Evolutionary conservation across 2,888 invertebrate species (phyloP), one percentile per base, ranked within the genome.

Genomic region (Homarus gammarus): DNA sequence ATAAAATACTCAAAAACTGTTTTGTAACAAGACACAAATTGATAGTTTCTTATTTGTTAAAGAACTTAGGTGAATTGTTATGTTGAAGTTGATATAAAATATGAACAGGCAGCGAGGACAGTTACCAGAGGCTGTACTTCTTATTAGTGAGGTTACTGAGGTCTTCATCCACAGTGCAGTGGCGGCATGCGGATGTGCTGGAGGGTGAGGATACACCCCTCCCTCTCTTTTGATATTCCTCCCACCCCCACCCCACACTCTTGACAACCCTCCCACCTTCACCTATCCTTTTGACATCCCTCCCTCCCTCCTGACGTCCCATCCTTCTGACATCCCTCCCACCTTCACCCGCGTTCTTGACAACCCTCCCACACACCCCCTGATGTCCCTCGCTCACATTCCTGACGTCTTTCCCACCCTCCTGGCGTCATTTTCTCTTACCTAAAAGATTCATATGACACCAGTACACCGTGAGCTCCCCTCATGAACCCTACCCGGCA

Each of bases 301-400:
- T 72, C 72, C 22, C 33, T 33, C 72, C 33, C 72, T 72, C 72
- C 38, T 38, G 33, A 33, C 38, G 36, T 31, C 33, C 38, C 72
- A 31, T 33, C 38, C 33, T 27, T 22, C 38, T 18, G 22, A 22
- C 38, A 27, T 72, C 72, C 38, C 33, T 72, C 72, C 38, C 33
- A 36, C 31, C 31, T 38, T 33, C 72, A 31, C 72, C 38, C 72
- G 27, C 2, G 44, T n/a, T n/a, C n/a, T n/a, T n/a, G 75, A 44
- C 38, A n/a, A 72, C 36, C 33, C 27, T 72, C 33, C 72, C 33
- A 27, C 6, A 64, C 8, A 5, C 18, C 64, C 6, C 72, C 33
- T 22, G 22, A 22, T 72, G 10, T 38, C 40, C 75, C 44, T 77
- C 77, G 77, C 44, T 44, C 18, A 77, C 77, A 44, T 77, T 44